These are phyloP conservation scores for Spilarctia lutea DNA, from an alignment of 2,888 invertebrate genomes.

Conservation along the genomic window DNA sequence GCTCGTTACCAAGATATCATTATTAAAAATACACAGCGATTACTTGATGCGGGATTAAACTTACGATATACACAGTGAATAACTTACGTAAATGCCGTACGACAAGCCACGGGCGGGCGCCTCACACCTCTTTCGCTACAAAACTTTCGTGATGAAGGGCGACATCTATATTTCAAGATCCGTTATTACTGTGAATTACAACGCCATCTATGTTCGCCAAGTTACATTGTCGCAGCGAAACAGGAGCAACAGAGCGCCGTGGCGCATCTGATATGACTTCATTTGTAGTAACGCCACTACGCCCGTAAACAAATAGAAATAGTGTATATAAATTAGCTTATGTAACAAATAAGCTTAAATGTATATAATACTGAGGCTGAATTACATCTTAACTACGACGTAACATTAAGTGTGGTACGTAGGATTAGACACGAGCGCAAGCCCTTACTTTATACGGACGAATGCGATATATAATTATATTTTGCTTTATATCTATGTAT, in stretches of 20 bases:
- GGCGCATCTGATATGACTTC: constrained; percentile 84
- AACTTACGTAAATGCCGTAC: constrained; percentile 81
- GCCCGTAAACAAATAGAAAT: constrained; percentile 83
- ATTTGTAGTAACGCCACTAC: constrained; percentile 81
- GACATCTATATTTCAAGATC: constrained; percentile 47
- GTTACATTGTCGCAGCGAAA: constrained; percentile 56
- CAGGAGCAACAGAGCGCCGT: constrained; percentile 64
- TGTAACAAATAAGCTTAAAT: constrained; percentile 86
- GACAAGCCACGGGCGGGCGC: constrained; percentile 81
- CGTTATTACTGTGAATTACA: constrained; percentile 22
- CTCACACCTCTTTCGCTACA: constrained; percentile 60
- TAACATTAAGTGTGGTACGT: constrained; percentile 85
- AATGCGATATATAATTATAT: constrained; percentile 86
- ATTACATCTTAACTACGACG: constrained; percentile 86
- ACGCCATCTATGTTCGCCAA: constrained; percentile 47
- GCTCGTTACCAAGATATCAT: constrained; percentile 66
- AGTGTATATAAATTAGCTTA: constrained; percentile 86
- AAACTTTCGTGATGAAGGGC: constrained; percentile 36
- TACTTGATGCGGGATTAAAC: constrained; percentile 80
- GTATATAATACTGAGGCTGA: constrained; percentile 87
- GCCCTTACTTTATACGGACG: constrained; percentile 86
- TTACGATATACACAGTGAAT: constrained; percentile 83
- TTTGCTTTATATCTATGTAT: constrained; percentile 86
- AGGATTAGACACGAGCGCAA: constrained; percentile 86
- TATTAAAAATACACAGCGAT: constrained; percentile 82